Evolutionary conservation across 2,888 invertebrate species (phyloP).

Genomic region (Octonoba sinensis): DNA sequence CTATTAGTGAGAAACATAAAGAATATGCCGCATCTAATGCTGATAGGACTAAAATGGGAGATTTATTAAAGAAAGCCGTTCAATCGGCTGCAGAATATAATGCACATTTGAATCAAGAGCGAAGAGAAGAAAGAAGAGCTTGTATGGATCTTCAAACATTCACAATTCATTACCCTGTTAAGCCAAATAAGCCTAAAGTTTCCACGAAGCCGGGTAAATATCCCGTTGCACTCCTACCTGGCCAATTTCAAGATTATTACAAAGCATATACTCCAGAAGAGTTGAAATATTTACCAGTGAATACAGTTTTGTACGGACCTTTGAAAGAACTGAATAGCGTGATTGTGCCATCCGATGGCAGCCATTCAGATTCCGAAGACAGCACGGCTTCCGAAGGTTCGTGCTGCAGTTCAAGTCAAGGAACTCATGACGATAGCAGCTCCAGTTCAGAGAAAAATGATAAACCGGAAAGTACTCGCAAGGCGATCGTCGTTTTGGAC

Average conservation of each 20-base stretch:
- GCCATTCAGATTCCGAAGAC: constrained; percentile 74
- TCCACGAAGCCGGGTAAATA: constrained; percentile 77
- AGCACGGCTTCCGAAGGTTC: constrained; percentile 67
- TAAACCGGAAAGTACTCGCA: constrained; percentile 40
- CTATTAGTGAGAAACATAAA: constrained; percentile 47
- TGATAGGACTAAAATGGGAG: constrained; percentile 72
- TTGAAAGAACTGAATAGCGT: constrained; percentile 53
- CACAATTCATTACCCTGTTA: constrained; percentile 82
- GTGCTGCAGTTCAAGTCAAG: constrained; percentile 65
- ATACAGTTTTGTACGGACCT: constrained; percentile 83
- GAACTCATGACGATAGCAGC: constrained; percentile 66
- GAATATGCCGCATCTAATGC: constrained; percentile 57
- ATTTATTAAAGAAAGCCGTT: constrained; percentile 85
- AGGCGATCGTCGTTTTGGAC: constrained; percentile 18
- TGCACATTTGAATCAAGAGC: constrained; percentile 81
- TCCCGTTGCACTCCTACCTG: constrained; percentile 93
- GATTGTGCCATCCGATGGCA: constrained; percentile 74
- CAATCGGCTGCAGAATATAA: constrained; percentile 92
- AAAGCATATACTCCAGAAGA: constrained; percentile 85
- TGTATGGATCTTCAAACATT: constrained; percentile 93
- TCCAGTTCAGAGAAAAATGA: constrained; percentile 56
- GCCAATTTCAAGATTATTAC: constrained; percentile 94
- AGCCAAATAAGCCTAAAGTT: constrained; percentile 64
- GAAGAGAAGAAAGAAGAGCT: constrained; percentile 81
- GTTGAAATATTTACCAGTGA: constrained; percentile 91